Evolutionary conservation across 2,113 vertebrate species (phyloP).

Genomic region (Pachyramphus minor): DNA sequence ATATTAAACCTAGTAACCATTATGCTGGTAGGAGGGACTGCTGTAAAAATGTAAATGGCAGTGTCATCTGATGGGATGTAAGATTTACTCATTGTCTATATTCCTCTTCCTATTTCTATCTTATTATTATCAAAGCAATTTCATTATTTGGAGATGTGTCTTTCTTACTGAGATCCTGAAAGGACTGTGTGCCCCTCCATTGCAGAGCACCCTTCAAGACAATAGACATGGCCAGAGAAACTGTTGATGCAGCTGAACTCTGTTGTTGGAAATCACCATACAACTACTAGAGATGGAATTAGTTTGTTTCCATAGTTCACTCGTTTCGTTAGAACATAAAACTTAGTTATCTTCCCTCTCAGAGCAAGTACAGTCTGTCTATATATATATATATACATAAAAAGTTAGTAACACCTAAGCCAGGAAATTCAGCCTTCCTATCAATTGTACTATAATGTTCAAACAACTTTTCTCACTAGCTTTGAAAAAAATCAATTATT

Average conservation of each 20-base stretch:
- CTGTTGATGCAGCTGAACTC: neutral
- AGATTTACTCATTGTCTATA: neutral
- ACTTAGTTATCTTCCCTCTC: neutral
- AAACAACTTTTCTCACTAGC: neutral
- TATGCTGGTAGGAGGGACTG: neutral
- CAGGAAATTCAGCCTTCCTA: neutral
- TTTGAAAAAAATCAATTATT: neutral
- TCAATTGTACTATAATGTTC: neutral
- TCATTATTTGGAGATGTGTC: neutral
- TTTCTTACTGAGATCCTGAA: neutral
- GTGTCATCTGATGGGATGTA: neutral
- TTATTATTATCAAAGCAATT: neutral
- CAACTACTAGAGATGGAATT: neutral
- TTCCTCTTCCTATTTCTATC: neutral
- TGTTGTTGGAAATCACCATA: neutral
- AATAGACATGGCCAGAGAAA: neutral
- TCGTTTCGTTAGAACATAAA: neutral
- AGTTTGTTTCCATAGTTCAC: neutral
- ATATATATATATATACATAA: neutral
- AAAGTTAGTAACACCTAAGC: neutral
- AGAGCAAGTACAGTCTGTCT: neutral
- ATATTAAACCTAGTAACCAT: neutral
- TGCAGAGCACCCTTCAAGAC: neutral
- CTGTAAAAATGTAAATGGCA: neutral
- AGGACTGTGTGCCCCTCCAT: rapidly evolving